Evolutionary conservation across 1,140 invertebrate species (phyloP).

Genomic region (Macrobrachium nipponense): DNA sequence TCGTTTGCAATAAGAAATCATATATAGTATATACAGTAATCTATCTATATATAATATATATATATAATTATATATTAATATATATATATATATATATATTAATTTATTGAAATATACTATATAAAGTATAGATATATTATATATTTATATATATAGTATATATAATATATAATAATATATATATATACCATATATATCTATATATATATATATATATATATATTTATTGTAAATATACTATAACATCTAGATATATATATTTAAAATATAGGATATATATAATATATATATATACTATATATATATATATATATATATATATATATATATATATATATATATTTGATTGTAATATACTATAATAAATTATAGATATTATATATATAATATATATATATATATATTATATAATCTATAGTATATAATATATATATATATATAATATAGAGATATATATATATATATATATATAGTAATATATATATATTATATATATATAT

Average conservation of each 20-base stretch:
- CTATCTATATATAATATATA: conserved; percentile 3
- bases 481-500: conserved; percentile 10
- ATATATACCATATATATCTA: conserved; percentile 4
- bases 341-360: too few relatives aligned
- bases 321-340: too few relatives aligned
- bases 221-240: too few relatives aligned
- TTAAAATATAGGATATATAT: background rate
- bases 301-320: background rate
- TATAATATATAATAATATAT: too few relatives aligned
- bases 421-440: background rate
- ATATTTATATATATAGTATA: conserved; percentile 4
- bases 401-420: conserved; percentile 5
- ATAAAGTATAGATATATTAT: background rate
- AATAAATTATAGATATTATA: background rate
- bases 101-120: too few relatives aligned
- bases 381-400: conserved; percentile 10
- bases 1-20: too few relatives aligned
- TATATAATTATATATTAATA: background rate
- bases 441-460: background rate
- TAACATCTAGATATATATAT: background rate
- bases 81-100: background rate
- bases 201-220: background rate
- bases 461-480: conserved; percentile 10
- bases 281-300: conserved; percentile 10
- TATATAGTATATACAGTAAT: background rate